Conservation (phyloP, 1,140 invertebrate species). For the Drosophila trapezifrons region DNA sequence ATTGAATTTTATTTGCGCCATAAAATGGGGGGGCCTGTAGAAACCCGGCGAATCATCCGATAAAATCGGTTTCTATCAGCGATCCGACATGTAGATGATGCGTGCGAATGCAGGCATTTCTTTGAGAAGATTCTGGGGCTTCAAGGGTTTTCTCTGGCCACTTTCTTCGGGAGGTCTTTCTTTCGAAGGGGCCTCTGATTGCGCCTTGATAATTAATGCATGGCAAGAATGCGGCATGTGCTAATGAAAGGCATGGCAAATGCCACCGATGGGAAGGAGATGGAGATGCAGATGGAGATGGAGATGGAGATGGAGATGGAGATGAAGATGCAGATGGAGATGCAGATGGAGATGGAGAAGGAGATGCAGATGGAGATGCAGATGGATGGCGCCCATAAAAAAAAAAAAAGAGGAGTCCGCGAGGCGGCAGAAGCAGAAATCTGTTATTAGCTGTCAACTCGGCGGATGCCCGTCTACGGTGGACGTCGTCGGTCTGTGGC, state of each 20-base stretch:
- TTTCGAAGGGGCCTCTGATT: slow-evolving; percentile 40
- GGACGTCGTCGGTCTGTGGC: not conserved
- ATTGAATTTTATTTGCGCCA: slow-evolving; percentile 3
- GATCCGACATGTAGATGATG: slow-evolving; percentile 68
- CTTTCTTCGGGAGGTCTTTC: not conserved
- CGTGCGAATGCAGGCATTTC: slow-evolving; percentile 44
- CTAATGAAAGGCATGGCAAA: slow-evolving; percentile 58
- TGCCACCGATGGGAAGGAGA: no score
- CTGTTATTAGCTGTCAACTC: slow-evolving; percentile 38
- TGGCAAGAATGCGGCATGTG: slow-evolving; percentile 64
- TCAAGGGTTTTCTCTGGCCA: no score
- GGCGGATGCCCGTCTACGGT: not conserved
- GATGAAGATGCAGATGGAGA: slow-evolving; percentile 3
- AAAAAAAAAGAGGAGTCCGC: slow-evolving; percentile 24
- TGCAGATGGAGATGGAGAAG: not conserved
- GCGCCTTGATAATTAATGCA: slow-evolving; percentile 74
- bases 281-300: slow-evolving; percentile 8
- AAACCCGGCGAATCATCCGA: not conserved
- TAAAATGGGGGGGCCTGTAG: not conserved
- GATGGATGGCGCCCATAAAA: slow-evolving; percentile 44
- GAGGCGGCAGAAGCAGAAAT: slow-evolving; percentile 26
- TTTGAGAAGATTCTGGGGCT: no score
- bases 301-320: not conserved
- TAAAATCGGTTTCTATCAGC: slow-evolving; percentile 26
- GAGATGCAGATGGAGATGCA: not conserved